Conservation (phyloP, 2,113 vertebrate species). For the Prochilodus magdalenae region DNA sequence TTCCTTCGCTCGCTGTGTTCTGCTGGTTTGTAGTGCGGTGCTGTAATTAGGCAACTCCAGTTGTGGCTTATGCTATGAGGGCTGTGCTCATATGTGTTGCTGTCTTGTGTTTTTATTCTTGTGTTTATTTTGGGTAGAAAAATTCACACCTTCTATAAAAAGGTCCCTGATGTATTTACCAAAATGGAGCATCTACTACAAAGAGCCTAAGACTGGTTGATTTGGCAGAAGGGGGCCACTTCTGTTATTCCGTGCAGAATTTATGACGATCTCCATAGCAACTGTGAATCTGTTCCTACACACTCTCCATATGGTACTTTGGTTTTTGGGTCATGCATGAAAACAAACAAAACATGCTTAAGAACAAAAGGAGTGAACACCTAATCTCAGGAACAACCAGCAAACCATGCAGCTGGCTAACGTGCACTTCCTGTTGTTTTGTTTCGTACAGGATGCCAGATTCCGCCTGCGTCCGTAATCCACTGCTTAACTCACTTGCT, state of each 20-base stretch:
- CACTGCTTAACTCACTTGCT: not conserved
- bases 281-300: conserved; percentile 48
- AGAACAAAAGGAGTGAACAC: not conserved
- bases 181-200: not conserved
- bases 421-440: not conserved
- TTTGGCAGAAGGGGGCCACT: conserved; percentile 37
- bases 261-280: conserved; percentile 58
- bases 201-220: conserved; percentile 4
- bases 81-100: too few relatives aligned
- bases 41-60: not conserved
- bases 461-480: not conserved
- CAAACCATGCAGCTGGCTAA: not conserved
- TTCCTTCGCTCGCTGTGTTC: not conserved
- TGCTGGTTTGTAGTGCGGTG: not conserved
- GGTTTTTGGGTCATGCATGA: conserved; percentile 37
- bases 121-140: too few relatives aligned
- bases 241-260: conserved; percentile 30
- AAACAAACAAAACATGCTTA: not conserved
- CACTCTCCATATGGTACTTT: conserved; percentile 7
- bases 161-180: not conserved
- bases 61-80: too few relatives aligned
- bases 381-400: not conserved
- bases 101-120: too few relatives aligned
- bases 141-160: not conserved
- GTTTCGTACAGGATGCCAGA: not conserved